Evolutionary conservation across 1,140 invertebrate genomes (phyloP).

Genomic region (Pseudomyrmex cubaensis): DNA sequence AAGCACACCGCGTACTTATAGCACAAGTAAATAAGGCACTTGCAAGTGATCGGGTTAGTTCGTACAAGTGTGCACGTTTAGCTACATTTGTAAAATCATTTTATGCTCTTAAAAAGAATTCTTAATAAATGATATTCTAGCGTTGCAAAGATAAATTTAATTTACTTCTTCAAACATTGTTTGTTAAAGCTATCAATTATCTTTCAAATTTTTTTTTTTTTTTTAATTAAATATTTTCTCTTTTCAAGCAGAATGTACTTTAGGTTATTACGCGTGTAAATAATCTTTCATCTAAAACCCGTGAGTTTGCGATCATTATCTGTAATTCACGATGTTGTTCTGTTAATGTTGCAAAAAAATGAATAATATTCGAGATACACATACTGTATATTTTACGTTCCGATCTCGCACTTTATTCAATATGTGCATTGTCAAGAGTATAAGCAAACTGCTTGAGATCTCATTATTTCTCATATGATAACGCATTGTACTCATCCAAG

Average conservation of each 20-base stretch:
- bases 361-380: slow-evolving; percentile 77
- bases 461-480: slow-evolving; percentile 50
- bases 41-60: background rate
- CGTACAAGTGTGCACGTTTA: background rate
- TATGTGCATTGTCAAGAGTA: slow-evolving; percentile 30
- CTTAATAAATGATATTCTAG: slow-evolving; percentile 11
- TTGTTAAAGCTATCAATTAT: slow-evolving; percentile 1
- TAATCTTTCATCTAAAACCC: slow-evolving; percentile 48
- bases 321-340: slow-evolving; percentile 67
- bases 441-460: slow-evolving; percentile 57
- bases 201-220: background rate
- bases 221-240: slow-evolving; percentile 13
- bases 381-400: slow-evolving; percentile 80
- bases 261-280: slow-evolving; percentile 48
- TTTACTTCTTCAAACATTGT: background rate
- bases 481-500: slow-evolving; percentile 46
- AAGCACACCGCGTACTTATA: slow-evolving; percentile 88
- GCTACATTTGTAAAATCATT: slow-evolving; percentile 20
- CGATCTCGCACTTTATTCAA: slow-evolving; percentile 79
- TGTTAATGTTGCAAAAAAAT: slow-evolving; percentile 67
- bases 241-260: slow-evolving; percentile 17
- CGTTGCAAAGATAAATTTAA: background rate
- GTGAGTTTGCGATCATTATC: slow-evolving; percentile 30
- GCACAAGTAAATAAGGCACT: slow-evolving; percentile 51
- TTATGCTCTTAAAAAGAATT: slow-evolving; percentile 19